Percentiles rank a stretch among this genome's conserved stretches.
Conservation (phyloP, 2,888 invertebrate species). For the Trissolcus japonicus region DNA sequence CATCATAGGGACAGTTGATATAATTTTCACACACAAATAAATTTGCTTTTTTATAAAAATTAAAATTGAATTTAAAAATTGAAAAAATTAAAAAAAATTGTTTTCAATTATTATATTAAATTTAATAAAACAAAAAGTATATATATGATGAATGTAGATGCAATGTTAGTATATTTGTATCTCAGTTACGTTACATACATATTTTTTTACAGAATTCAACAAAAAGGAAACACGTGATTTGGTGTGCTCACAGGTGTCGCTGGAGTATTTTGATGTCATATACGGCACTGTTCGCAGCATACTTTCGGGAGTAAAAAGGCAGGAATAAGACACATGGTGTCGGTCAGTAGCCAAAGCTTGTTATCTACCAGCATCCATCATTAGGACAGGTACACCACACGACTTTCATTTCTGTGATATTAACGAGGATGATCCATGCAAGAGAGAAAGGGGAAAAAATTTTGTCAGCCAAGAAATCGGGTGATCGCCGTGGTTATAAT, state of each 20-base stretch:
- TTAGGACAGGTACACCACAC: conserved; percentile 68
- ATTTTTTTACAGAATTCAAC: background rate
- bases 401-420: conserved; percentile 58
- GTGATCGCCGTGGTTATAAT: conserved; percentile 39
- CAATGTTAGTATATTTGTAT: background rate
- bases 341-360: conserved; percentile 65
- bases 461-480: conserved; percentile 25
- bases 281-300: conserved; percentile 49
- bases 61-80: no score
- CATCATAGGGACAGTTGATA: no score
- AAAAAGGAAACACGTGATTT: conserved; percentile 16
- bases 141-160: background rate
- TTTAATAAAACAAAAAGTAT: no score
- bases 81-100: no score
- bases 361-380: conserved; percentile 71
- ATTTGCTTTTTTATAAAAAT: no score
- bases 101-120: no score
- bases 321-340: conserved; percentile 70
- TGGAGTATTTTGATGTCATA: conserved; percentile 45
- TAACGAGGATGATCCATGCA: conserved; percentile 56
- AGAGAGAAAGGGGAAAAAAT: conserved; percentile 31
- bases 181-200: background rate
- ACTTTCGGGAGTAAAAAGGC: conserved; percentile 63
- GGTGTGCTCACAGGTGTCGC: conserved; percentile 37
- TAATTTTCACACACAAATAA: no score